phyloP scores from a whole-genome alignment of 2,113 vertebrate species.

The Ctenomys sociabilis region DNA sequence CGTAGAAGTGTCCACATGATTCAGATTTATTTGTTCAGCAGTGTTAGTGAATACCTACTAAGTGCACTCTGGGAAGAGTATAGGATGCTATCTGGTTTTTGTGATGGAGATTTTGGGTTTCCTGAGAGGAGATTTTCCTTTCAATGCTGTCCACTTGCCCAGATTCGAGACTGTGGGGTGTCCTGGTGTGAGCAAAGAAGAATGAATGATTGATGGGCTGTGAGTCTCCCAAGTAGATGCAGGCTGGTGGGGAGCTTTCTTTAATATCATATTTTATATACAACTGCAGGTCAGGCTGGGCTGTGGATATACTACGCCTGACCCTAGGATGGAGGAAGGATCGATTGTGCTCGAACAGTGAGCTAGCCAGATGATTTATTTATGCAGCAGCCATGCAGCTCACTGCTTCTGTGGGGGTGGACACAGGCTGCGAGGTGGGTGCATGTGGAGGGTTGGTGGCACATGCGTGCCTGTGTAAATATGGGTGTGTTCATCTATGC shows the following conservation, averaged over 20 bases:
- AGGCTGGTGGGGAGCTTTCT: slow-evolving; percentile 69
- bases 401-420: slow-evolving; percentile 39
- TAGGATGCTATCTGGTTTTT: neutral
- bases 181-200: slow-evolving; percentile 52
- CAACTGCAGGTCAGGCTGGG: slow-evolving; percentile 11
- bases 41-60: neutral
- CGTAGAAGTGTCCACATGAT: neutral
- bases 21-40: slow-evolving; percentile 23
- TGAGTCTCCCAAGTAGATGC: slow-evolving; percentile 52
- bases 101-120: slow-evolving; percentile 22
- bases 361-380: slow-evolving; percentile 72
- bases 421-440: slow-evolving; percentile 2
- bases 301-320: slow-evolving; percentile 58
- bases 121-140: slow-evolving; percentile 57
- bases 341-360: slow-evolving; percentile 72
- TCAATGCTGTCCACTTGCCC: slow-evolving; percentile 59
- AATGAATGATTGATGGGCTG: slow-evolving; percentile 71
- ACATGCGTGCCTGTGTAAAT: neutral
- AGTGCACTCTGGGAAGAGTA: slow-evolving; percentile 3
- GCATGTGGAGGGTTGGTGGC: neutral
- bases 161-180: slow-evolving; percentile 19
- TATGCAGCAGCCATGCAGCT: slow-evolving; percentile 6
- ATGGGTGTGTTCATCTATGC: neutral
- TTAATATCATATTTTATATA: slow-evolving; percentile 78
- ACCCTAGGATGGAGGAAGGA: slow-evolving; percentile 46